phyloP scores from a whole-genome alignment of 2,888 invertebrate species.

The Elgonia sp. region DNA sequence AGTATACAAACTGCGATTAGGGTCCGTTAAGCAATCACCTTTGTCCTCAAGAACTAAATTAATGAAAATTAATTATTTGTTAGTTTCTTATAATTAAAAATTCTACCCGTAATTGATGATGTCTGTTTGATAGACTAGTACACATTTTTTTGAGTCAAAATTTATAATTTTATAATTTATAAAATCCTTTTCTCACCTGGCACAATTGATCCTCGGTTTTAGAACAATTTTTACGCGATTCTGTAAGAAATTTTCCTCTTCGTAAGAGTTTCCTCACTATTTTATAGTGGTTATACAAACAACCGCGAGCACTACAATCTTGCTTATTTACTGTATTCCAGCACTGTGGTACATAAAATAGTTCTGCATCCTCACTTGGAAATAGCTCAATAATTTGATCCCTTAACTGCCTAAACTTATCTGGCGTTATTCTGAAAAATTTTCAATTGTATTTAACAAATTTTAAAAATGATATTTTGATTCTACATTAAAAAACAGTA shows the following conservation, averaged over 20 bases:
- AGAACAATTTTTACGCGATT: too few species aligned
- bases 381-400: conserved; percentile 47
- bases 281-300: conserved; percentile 38
- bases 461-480: background rate
- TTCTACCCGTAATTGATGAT: too few species aligned
- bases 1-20: conserved; percentile 24
- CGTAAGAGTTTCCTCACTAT: conserved; percentile 22
- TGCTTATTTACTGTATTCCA: conserved; percentile 29
- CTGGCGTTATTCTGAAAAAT: conserved; percentile 16
- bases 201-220: too few species aligned
- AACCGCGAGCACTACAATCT: conserved; percentile 27
- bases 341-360: conserved; percentile 24
- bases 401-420: conserved; percentile 1
- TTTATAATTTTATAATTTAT: too few species aligned
- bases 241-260: background rate
- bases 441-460: background rate
- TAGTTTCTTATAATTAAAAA: too few species aligned
- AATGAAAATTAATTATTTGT: too few species aligned
- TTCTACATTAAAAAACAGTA: conserved; percentile 23
- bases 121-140: too few species aligned
- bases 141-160: too few species aligned
- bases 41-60: background rate
- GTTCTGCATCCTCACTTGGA: conserved; percentile 34
- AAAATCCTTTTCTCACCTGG: background rate
- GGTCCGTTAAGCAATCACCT: conserved; percentile 36